Conservation (phyloP, 2,888 invertebrate genomes). For the Carcina quercana region DNA sequence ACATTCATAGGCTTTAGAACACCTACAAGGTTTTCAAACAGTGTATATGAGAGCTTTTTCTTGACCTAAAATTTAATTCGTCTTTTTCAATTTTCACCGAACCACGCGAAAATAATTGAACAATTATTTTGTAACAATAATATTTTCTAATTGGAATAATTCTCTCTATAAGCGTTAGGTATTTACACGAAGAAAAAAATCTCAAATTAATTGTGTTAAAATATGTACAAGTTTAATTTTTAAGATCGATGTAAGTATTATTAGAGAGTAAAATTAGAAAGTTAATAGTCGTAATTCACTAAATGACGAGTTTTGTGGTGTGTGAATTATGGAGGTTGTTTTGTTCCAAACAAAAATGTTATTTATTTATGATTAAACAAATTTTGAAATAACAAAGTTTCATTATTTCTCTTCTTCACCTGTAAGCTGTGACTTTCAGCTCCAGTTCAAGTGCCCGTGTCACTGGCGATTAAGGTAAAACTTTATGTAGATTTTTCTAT, state of each 20-base stretch:
- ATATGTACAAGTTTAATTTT: slow-evolving; percentile 66
- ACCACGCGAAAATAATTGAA: too few relatives aligned
- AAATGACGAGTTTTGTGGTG: slow-evolving; percentile 61
- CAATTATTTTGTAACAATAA: slow-evolving; percentile 18
- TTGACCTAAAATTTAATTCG: background rate
- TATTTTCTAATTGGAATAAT: slow-evolving; percentile 57
- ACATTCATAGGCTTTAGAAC: too few relatives aligned
- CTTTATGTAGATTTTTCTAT: too few relatives aligned
- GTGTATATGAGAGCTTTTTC: too few relatives aligned
- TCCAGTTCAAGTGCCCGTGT: too few relatives aligned
- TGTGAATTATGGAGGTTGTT: slow-evolving; percentile 72
- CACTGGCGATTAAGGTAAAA: too few relatives aligned
- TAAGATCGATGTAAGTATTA: slow-evolving; percentile 74
- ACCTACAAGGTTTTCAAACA: too few relatives aligned
- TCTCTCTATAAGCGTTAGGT: slow-evolving; percentile 69
- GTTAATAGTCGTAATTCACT: slow-evolving; percentile 67
- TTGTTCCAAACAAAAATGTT: slow-evolving; percentile 73
- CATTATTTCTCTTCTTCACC: too few relatives aligned
- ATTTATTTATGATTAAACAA: slow-evolving; percentile 74
- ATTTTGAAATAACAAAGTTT: slow-evolving; percentile 63
- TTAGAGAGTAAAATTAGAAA: slow-evolving; percentile 69
- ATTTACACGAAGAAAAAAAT: slow-evolving; percentile 59
- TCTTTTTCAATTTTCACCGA: too few relatives aligned
- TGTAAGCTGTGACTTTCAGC: too few relatives aligned
- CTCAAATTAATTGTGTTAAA: slow-evolving; percentile 71